phyloP scores from a whole-genome alignment of 2,888 invertebrate genomes.

The Invenusta paracnida region DNA sequence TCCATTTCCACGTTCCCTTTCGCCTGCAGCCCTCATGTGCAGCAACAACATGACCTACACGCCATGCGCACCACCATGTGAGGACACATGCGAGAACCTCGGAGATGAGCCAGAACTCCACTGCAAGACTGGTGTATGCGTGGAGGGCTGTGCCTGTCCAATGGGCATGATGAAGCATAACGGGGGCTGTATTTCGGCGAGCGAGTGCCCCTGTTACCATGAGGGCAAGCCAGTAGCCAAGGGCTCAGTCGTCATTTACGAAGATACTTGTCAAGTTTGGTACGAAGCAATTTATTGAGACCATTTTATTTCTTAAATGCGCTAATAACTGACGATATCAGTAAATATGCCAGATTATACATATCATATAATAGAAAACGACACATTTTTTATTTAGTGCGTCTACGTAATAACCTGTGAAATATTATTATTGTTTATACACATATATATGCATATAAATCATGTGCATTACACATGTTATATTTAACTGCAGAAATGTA shows the following conservation, averaged over 20 bases:
- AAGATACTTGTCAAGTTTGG: slow-evolving; percentile 32
- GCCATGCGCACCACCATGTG: slow-evolving; percentile 45
- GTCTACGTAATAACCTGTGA: too few relatives aligned
- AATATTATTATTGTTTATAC: too few relatives aligned
- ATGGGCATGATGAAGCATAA: slow-evolving; percentile 45
- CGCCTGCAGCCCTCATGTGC: slow-evolving; percentile 45
- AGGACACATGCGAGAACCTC: slow-evolving; percentile 42
- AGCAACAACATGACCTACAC: slow-evolving; percentile 44
- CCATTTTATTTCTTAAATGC: too few relatives aligned
- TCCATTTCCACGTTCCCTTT: too few relatives aligned
- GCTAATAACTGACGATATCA: too few relatives aligned
- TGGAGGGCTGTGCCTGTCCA: slow-evolving; percentile 47
- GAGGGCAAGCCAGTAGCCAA: background rate
- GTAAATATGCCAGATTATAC: too few relatives aligned
- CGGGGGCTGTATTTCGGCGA: slow-evolving; percentile 50
- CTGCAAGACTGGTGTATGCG: slow-evolving; percentile 31
- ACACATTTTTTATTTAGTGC: too few relatives aligned
- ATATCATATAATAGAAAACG: too few relatives aligned
- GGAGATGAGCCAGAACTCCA: slow-evolving; percentile 34
- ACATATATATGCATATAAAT: too few relatives aligned
- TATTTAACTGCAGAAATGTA: too few relatives aligned
- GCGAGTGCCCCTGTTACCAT: slow-evolving; percentile 50
- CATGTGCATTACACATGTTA: too few relatives aligned
- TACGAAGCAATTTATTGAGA: too few relatives aligned
- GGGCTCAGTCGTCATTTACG: slow-evolving; percentile 15